A percentile compares a stretch with the other conserved stretches of the same genome.
These are phyloP conservation scores for Campopleginae sp. DNA, from an alignment of 2,888 invertebrate genomes.

Conservation along the genomic window DNA sequence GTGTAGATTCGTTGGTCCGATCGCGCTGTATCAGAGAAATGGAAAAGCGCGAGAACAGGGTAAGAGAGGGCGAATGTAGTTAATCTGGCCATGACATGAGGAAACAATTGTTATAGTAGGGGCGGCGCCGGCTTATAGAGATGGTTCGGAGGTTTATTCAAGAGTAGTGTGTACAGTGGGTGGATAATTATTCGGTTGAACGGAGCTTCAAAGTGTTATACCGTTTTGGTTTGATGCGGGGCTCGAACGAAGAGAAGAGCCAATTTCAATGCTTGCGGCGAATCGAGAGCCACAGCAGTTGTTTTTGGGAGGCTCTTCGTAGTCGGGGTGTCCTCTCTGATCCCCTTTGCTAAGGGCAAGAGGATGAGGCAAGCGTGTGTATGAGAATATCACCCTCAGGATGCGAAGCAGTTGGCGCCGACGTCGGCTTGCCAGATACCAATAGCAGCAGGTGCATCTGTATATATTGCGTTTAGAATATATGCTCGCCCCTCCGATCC, in stretches of 20 bases:
- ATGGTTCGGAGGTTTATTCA: constrained; percentile 20
- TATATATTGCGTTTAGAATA: constrained; percentile 31
- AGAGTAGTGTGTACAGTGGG: constrained; percentile 44
- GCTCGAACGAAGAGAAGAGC: constrained; percentile 54
- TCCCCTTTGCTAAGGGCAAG: constrained; percentile 11
- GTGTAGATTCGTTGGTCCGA: background rate
- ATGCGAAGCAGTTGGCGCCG: constrained; percentile 50
- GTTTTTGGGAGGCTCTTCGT: constrained; percentile 55
- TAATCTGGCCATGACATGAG: constrained; percentile 54
- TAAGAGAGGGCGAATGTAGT: constrained; percentile 28
- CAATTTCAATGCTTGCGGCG: constrained; percentile 55
- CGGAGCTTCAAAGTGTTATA: constrained; percentile 55
- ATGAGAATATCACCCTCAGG: constrained; percentile 34
- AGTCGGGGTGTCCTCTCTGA: constrained; percentile 26
- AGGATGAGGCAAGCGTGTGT: constrained; percentile 10
- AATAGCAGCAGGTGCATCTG: constrained; percentile 54
- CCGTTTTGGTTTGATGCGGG: constrained; percentile 32
- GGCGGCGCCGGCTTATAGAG: background rate
- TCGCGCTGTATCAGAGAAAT: background rate
- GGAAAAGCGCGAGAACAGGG: background rate
- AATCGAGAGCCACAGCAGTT: constrained; percentile 43
- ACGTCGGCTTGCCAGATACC: constrained; percentile 46
- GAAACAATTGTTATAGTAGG: constrained; percentile 40
- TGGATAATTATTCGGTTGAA: constrained; percentile 56
- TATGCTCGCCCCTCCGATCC: constrained; percentile 71